These are phyloP conservation scores for Clepsis dumicolana DNA, from an alignment of 2,888 invertebrate species.

Conservation along the genomic window DNA sequence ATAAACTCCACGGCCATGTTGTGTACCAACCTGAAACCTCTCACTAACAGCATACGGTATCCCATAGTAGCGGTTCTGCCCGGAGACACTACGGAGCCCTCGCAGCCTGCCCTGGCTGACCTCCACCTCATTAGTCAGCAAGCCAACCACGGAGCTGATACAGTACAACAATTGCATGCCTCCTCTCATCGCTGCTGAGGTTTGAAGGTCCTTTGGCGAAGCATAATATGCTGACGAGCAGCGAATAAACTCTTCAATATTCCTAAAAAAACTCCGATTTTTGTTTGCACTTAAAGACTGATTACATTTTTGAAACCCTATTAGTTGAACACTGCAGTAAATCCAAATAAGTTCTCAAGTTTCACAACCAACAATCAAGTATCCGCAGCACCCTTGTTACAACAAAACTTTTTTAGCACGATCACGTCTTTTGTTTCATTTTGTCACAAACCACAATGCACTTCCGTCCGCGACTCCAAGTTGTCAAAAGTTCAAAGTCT, in stretches of 20 bases:
- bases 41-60: constrained; percentile 72
- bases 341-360: neutral
- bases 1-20: too few species aligned
- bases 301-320: neutral
- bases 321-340: neutral
- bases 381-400: neutral
- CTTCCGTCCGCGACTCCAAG: constrained; percentile 28
- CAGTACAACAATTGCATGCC: neutral
- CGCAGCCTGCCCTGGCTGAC: constrained; percentile 67
- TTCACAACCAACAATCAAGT: neutral
- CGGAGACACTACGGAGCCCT: constrained; percentile 64
- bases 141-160: constrained; percentile 36
- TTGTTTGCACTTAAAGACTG: too few species aligned
- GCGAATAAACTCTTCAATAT: neutral
- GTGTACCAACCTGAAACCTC: constrained; percentile 69
- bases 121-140: constrained; percentile 63
- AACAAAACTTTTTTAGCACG: constrained; percentile 26
- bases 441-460: constrained; percentile 21
- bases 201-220: neutral
- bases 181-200: neutral
- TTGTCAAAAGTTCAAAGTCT: constrained; percentile 18
- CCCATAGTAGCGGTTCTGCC: constrained; percentile 72
- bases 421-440: constrained; percentile 29
- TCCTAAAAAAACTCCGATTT: too few species aligned
- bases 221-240: neutral